A percentile compares a stretch with the other conserved stretches of the same genome.
These are phyloP conservation scores for Enteromius viviparus DNA, from an alignment of 2,797 vertebrate species.

Conservation along the genomic window DNA sequence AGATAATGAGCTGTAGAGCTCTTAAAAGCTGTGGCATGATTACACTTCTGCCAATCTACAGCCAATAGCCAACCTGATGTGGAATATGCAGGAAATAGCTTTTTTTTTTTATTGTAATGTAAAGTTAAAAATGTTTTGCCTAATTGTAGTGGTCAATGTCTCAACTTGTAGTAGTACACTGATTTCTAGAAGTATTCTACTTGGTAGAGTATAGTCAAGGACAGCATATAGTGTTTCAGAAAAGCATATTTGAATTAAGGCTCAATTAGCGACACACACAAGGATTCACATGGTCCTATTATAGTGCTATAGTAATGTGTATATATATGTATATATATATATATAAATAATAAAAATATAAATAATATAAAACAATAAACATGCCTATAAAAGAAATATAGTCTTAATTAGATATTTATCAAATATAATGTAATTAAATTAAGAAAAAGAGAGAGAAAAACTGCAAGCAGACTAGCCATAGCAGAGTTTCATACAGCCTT, in stretches of 20 bases:
- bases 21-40: slow-evolving; percentile 1
- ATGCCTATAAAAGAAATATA: too few relatives aligned
- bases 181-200: neutral
- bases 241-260: neutral
- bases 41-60: slow-evolving; percentile 5
- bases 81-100: neutral
- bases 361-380: too few relatives aligned
- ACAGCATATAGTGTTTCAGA: neutral
- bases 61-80: neutral
- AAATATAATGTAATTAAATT: too few relatives aligned
- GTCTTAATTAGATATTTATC: too few relatives aligned
- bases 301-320: too few relatives aligned
- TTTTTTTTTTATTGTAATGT: neutral
- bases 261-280: too few relatives aligned
- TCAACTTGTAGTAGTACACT: neutral
- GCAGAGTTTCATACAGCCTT: too few relatives aligned
- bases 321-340: too few relatives aligned
- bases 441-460: too few relatives aligned
- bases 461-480: too few relatives aligned
- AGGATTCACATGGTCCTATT: too few relatives aligned
- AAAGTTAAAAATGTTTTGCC: neutral
- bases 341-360: too few relatives aligned
- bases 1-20: slow-evolving; percentile 8
- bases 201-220: neutral
- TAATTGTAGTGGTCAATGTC: neutral